Evolutionary conservation across 2,888 invertebrate genomes (phyloP), one percentile per base, ranked within the genome.

Genomic region (Ennomos erosarius): DNA sequence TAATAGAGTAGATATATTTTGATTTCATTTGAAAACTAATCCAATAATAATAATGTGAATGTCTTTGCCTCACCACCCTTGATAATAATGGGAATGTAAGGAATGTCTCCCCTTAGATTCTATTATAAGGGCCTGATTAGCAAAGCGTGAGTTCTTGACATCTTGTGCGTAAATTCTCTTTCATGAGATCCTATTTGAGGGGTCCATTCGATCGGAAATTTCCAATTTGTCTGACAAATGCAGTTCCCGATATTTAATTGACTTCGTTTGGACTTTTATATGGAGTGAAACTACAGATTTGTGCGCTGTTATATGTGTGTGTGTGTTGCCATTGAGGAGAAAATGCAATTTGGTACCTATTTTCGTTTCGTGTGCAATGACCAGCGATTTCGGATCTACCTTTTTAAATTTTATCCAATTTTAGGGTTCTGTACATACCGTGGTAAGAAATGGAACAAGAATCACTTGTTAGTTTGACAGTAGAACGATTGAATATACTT

Each of bases 21-120:
- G 33, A 42, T 13, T 39, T 26, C 10, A 34, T 54, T 53, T 57
- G 45, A 61, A 62, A 63, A 56, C 52, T 55, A 64, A 60, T 64
- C 52, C 51, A 47, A 52, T 58, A 52, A 57, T 45, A 50, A 64
- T 57, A 54, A 52, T 56, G 47, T 46, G 3, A 26, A 4, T 36
- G 47, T 43, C 55, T 16, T 35, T 39, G 39, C 54, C 46, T 46
- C 49, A 55, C 57, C 64, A 59, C 50, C 59, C 55, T 57, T 84
- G 83, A 81, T 85, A 82, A 82, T 82, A 79, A 78, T 77, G 73
- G 72, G 75, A 79, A 78, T 82, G 77, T 67, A 69, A 78, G 75
- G 74, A 73, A 77, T 70, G 69, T 50, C 73, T 64, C 76, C 77
- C 77, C 68, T 65, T 61, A 72, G 67, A 73, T 73, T 71, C 72